These are phyloP conservation scores for Catalaphyllia jardinei DNA, from an alignment of 64 coral and sea anemone species.

Conservation along the genomic window DNA sequence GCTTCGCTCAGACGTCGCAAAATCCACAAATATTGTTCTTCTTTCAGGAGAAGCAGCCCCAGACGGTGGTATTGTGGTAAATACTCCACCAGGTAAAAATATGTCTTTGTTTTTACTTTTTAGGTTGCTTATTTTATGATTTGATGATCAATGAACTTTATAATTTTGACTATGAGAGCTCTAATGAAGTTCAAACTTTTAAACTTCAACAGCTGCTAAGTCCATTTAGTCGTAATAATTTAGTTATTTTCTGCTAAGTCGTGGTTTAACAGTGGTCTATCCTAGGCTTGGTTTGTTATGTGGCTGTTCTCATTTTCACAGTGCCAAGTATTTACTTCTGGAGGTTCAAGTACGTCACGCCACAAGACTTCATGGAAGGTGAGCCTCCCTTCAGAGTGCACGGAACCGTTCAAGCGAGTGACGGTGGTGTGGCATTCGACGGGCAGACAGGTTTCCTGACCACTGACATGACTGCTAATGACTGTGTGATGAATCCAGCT, in stretches of 20 bases:
- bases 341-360: constrained; percentile 47
- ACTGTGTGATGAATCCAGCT: constrained; percentile 69
- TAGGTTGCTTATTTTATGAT: not conserved
- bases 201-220: too few relatives aligned
- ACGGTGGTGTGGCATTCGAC: constrained; percentile 75
- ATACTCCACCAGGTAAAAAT: constrained; percentile 19
- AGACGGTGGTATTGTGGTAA: constrained; percentile 36
- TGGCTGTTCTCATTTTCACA: not conserved
- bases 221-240: not conserved
- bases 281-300: not conserved
- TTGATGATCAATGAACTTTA: not conserved
- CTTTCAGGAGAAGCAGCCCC: constrained; percentile 8
- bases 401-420: constrained; percentile 37
- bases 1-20: too few relatives aligned
- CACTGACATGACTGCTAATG: constrained; percentile 50
- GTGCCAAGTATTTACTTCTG: constrained; percentile 82
- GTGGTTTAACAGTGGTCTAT: too few relatives aligned
- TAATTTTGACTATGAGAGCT: too few relatives aligned
- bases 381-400: constrained; percentile 68
- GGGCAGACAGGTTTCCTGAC: constrained; percentile 68
- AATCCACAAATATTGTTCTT: not conserved
- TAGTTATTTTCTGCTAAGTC: not conserved
- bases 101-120: too few relatives aligned
- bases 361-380: constrained; percentile 74
- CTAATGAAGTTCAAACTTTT: too few relatives aligned